Evolutionary conservation across 1,140 invertebrate genomes (phyloP).

Genomic region (Chlorops oryzae): DNA sequence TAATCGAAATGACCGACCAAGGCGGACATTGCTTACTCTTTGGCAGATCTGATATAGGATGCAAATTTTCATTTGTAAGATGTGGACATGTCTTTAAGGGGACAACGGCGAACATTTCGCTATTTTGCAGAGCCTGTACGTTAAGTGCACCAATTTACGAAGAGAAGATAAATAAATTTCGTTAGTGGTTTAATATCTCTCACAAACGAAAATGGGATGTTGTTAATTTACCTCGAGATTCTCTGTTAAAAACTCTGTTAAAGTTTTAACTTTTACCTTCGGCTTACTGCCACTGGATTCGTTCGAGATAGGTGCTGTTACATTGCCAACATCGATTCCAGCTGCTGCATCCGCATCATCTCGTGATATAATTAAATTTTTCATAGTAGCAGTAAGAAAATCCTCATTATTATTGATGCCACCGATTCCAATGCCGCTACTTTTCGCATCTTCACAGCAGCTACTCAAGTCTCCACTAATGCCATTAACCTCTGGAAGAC

Average conservation of each 20-base stretch:
- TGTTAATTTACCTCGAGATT: conserved; percentile 48
- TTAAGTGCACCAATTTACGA: not conserved
- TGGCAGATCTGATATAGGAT: conserved; percentile 50
- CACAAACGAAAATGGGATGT: not conserved
- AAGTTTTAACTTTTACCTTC: conserved; percentile 46
- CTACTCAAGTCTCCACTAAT: too few relatives aligned
- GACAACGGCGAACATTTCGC: conserved; percentile 69
- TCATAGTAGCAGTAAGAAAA: conserved; percentile 45
- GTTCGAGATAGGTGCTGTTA: conserved; percentile 12
- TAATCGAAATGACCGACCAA: too few relatives aligned
- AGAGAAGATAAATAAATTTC: conserved; percentile 10
- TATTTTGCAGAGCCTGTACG: conserved; percentile 53
- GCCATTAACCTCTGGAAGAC: conserved; percentile 29
- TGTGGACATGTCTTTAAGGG: conserved; percentile 70
- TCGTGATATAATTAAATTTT: conserved; percentile 37
- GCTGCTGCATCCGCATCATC: conserved; percentile 23
- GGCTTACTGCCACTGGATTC: conserved; percentile 43
- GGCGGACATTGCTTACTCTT: conserved; percentile 41
- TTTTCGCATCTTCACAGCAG: too few relatives aligned
- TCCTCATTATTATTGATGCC: conserved; percentile 47
- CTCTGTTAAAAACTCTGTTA: conserved; percentile 50
- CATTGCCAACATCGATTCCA: conserved; percentile 19
- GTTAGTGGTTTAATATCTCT: not conserved
- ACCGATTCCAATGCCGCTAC: too few relatives aligned
- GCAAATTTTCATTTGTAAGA: conserved; percentile 56